Conservation (phyloP, 2,113 vertebrate species). For the Saiga tatarica region DNA sequence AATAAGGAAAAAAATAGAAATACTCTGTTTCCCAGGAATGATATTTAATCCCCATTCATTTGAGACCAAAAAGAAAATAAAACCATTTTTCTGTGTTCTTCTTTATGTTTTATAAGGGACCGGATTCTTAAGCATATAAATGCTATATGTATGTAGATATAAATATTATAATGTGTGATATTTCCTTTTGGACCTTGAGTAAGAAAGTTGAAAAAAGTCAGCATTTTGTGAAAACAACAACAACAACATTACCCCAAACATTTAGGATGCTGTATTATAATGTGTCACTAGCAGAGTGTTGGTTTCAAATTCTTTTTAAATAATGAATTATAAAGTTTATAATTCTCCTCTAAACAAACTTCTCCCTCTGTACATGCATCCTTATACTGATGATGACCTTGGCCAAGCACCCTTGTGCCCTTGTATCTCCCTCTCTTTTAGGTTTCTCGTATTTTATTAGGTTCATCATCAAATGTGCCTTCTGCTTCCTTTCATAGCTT, state of each 20-base stretch:
- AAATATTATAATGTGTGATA: not conserved
- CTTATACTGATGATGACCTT: not conserved
- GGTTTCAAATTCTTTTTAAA: not conserved
- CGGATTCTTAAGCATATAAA: not conserved
- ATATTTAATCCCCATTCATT: not conserved
- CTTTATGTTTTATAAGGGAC: not conserved
- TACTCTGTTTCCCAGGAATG: not conserved
- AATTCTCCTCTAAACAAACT: not conserved
- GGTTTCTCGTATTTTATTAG: accelerated
- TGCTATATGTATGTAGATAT: not conserved
- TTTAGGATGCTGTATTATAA: not conserved
- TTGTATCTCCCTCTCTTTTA: accelerated
- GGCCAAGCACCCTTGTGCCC: accelerated
- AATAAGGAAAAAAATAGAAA: not conserved
- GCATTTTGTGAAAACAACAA: not conserved
- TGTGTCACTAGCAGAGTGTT: not conserved
- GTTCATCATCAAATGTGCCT: accelerated
- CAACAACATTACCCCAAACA: not conserved
- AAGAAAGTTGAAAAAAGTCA: not conserved
- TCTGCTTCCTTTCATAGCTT: not conserved
- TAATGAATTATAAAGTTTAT: not conserved
- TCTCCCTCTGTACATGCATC: no score
- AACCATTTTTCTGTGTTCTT: not conserved
- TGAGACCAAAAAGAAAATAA: not conserved
- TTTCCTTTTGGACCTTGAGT: not conserved